Conservation (phyloP, 2,888 invertebrate genomes). For the Sarcophaga caerulescens region DNA sequence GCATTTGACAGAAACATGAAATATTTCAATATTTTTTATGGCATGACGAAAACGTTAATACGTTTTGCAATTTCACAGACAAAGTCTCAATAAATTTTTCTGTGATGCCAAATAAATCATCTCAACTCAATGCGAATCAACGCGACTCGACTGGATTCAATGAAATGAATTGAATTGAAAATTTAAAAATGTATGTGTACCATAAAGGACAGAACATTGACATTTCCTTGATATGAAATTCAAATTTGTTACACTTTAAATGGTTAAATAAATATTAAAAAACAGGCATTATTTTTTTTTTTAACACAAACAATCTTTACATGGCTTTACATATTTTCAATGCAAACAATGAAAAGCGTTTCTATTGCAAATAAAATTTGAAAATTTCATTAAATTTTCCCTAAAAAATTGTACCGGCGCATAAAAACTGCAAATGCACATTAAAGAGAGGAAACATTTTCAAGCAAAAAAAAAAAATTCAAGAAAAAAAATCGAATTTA, state of each 20-base stretch:
- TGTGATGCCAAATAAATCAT: conserved; percentile 63
- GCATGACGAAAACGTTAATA: conserved; percentile 14
- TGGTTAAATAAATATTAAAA: conserved; percentile 38
- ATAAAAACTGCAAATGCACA: not conserved
- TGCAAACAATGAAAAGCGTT: no score
- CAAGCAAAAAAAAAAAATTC: not conserved
- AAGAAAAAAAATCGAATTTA: not conserved
- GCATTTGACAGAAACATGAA: not conserved
- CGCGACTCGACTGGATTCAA: not conserved
- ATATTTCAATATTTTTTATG: conserved; percentile 6
- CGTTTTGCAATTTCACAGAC: conserved; percentile 52
- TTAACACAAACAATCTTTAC: no score
- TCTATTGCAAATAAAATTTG: no score
- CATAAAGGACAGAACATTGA: conserved; percentile 41
- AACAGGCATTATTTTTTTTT: not conserved
- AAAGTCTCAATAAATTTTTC: conserved; percentile 44
- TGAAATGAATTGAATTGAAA: not conserved
- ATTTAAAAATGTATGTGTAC: no score
- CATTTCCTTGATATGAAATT: conserved; percentile 57
- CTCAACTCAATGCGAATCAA: conserved; percentile 5
- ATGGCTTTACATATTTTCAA: no score
- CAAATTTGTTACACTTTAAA: conserved; percentile 61
- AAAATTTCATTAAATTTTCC: no score
- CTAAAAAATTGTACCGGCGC: no score
- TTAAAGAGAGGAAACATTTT: not conserved